Percentiles rank a stretch among this genome's conserved stretches.
Conservation (phyloP, 2,113 vertebrate genomes). For the Trematomus loennbergii region DNA sequence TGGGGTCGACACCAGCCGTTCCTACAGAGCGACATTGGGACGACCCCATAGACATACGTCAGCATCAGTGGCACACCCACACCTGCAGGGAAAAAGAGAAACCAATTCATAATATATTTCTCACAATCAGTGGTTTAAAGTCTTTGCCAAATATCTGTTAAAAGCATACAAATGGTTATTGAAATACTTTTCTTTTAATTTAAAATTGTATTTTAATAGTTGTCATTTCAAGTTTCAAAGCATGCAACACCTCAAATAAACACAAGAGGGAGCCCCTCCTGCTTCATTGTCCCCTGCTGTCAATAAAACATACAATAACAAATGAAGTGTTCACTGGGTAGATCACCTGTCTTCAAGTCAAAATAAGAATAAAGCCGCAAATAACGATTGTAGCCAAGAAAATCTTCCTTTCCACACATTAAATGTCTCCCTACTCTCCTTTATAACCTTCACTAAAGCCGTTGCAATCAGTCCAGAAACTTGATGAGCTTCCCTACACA, state of each 20-base stretch:
- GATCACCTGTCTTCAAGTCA: not conserved
- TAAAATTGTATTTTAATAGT: not conserved
- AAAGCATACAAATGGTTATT: not conserved
- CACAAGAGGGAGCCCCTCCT: conserved; percentile 50
- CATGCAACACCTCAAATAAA: conserved; percentile 4
- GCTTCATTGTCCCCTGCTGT: not conserved
- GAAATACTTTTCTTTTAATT: not conserved
- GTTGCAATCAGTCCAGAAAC: conserved; percentile 12
- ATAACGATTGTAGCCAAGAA: not conserved
- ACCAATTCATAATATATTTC: not conserved
- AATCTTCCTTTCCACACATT: not conserved
- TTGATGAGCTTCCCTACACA: conserved; percentile 10
- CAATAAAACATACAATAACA: too few relatives aligned
- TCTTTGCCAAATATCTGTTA: not conserved
- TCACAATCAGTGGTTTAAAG: not conserved
- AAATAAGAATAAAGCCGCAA: too few relatives aligned
- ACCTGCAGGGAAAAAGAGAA: conserved; percentile 72
- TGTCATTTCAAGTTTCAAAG: too few relatives aligned
- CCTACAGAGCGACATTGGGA: conserved; percentile 89
- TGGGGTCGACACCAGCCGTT: conserved; percentile 86
- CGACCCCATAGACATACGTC: conserved; percentile 88
- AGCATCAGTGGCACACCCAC: conserved; percentile 89
- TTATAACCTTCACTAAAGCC: conserved; percentile 22
- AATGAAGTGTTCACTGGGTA: too few relatives aligned
- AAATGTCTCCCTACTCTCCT: not conserved